phyloP scores from a whole-genome alignment of 2,113 vertebrate species.

The Phylloscopus whistleri region DNA sequence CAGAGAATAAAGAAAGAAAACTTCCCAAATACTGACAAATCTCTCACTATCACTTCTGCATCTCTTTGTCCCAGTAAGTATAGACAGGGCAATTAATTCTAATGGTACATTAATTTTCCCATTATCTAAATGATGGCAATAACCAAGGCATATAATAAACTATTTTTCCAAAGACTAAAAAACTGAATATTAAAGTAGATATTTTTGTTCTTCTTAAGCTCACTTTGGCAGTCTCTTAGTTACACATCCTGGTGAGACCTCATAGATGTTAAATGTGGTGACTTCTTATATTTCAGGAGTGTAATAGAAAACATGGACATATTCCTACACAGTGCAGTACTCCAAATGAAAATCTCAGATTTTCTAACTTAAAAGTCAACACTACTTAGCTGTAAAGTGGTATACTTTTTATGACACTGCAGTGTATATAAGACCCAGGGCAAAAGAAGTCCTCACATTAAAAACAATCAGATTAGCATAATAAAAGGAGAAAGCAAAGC shows the following conservation, averaged over 20 bases:
- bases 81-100: not conserved
- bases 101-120: not conserved
- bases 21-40: not conserved
- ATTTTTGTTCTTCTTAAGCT: not conserved
- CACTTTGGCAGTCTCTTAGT: not conserved
- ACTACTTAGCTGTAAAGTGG: not conserved
- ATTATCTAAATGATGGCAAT: not conserved
- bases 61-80: not conserved
- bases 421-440: not conserved
- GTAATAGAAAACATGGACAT: not conserved
- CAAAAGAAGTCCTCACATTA: slow-evolving; percentile 48
- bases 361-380: not conserved
- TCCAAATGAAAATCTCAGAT: not conserved
- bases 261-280: not conserved
- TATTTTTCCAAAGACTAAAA: not conserved
- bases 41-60: not conserved
- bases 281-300: not conserved
- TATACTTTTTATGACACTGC: slow-evolving; percentile 37
- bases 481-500: slow-evolving; percentile 33
- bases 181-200: not conserved
- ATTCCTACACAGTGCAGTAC: not conserved
- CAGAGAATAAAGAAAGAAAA: not conserved
- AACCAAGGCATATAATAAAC: not conserved
- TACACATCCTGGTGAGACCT: not conserved
- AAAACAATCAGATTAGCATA: slow-evolving; percentile 58